These are phyloP conservation scores for Heliopora coerulea DNA, from an alignment of 92 coral and sea anemone genomes.

Conservation along the genomic window DNA sequence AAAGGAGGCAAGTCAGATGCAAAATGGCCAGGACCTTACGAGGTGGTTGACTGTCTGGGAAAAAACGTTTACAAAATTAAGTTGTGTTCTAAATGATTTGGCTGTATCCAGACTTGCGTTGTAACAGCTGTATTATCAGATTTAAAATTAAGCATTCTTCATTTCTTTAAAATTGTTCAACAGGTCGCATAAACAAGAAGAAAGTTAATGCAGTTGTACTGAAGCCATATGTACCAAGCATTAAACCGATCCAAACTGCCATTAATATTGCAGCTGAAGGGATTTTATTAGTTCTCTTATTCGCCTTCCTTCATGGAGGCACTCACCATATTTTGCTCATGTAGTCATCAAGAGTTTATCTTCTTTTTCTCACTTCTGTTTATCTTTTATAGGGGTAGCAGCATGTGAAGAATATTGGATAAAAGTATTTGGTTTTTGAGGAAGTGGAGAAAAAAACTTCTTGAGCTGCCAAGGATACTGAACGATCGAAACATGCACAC, in stretches of 20 bases:
- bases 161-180: slow-evolving; percentile 33
- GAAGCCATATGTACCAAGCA: slow-evolving; percentile 27
- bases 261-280: too few species aligned
- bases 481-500: too few species aligned
- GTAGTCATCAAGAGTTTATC: too few species aligned
- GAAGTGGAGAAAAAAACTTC: too few species aligned
- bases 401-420: too few species aligned
- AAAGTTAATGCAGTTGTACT: slow-evolving; percentile 39
- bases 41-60: slow-evolving; percentile 15
- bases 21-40: slow-evolving; percentile 39
- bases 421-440: too few species aligned
- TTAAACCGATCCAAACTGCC: slow-evolving; percentile 5
- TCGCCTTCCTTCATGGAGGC: neutral
- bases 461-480: too few species aligned
- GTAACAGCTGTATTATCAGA: neutral
- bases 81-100: neutral
- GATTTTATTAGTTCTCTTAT: too few species aligned
- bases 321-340: too few species aligned
- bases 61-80: slow-evolving; percentile 27
- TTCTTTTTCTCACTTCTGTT: too few species aligned
- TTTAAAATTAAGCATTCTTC: slow-evolving; percentile 4
- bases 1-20: slow-evolving; percentile 41
- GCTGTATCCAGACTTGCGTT: neutral
- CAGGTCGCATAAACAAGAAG: slow-evolving; percentile 35
- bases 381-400: too few species aligned